These are phyloP conservation scores for Melanaphis sacchari DNA, from an alignment of 1,140 invertebrate genomes.

Conservation along the genomic window DNA sequence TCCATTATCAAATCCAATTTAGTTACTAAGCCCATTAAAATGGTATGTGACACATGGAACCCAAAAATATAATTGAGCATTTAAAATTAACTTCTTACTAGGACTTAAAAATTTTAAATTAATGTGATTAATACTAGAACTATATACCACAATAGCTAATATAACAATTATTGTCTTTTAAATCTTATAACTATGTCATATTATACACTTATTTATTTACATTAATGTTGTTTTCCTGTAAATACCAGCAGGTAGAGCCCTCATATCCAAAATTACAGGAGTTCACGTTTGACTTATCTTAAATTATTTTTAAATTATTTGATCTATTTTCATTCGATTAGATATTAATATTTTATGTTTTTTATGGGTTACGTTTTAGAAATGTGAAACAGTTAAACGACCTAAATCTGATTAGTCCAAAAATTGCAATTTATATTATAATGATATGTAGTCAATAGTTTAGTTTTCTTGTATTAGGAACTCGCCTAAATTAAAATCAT, in stretches of 20 bases:
- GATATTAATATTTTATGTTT: background rate
- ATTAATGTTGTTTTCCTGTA: too few relatives aligned
- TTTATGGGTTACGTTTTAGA: background rate
- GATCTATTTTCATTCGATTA: background rate
- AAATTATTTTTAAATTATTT: background rate
- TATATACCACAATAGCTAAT: too few relatives aligned
- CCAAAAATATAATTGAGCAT: background rate
- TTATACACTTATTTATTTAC: background rate
- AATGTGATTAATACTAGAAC: background rate
- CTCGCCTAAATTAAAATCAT: background rate
- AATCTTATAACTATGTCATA: background rate
- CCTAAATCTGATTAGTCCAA: background rate
- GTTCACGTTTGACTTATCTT: background rate
- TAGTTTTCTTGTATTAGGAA: too few relatives aligned
- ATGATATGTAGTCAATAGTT: background rate
- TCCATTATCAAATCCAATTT: background rate
- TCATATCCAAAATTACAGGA: background rate
- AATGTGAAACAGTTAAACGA: background rate
- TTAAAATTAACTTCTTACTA: background rate
- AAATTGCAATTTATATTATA: background rate
- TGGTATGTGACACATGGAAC: background rate
- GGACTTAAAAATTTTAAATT: background rate
- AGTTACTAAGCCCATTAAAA: background rate
- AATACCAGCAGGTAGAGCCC: background rate
- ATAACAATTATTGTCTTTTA: background rate